A percentile compares a stretch with the other conserved stretches of the same genome.
phyloP scores from a whole-genome alignment of 2,797 vertebrate genomes.

The Crocidura indochinensis region DNA sequence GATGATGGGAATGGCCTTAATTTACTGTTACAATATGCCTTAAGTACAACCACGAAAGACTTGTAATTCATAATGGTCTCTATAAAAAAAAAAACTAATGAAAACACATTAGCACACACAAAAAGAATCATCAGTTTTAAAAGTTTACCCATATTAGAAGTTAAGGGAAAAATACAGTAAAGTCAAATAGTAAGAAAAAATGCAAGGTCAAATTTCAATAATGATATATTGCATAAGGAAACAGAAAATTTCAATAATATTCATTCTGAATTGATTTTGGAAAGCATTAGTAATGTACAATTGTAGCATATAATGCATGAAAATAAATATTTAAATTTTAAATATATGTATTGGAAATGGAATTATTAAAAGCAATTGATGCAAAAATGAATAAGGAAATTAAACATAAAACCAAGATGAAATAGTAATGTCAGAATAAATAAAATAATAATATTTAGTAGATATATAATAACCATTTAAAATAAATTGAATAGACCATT shows the following conservation, averaged over 20 bases:
- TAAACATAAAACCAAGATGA: too few relatives aligned
- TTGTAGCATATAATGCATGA: neutral
- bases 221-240: neutral
- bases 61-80: too few relatives aligned
- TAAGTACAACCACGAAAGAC: too few relatives aligned
- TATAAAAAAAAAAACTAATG: too few relatives aligned
- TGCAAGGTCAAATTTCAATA: neutral
- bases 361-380: neutral
- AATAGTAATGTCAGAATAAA: too few relatives aligned
- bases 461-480: too few relatives aligned
- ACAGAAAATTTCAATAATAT: neutral
- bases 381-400: too few relatives aligned
- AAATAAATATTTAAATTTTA: neutral
- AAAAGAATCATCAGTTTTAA: neutral
- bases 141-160: neutral
- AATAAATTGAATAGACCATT: neutral
- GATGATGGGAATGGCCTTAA: too few relatives aligned
- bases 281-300: neutral
- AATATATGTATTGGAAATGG: slow-evolving; percentile 1
- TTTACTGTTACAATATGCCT: too few relatives aligned
- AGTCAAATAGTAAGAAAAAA: neutral
- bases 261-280: neutral
- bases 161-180: neutral
- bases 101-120: too few relatives aligned
- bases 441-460: too few relatives aligned